phyloP scores from a whole-genome alignment of 2,113 vertebrate genomes.

The Limnothrissa miodon region DNA sequence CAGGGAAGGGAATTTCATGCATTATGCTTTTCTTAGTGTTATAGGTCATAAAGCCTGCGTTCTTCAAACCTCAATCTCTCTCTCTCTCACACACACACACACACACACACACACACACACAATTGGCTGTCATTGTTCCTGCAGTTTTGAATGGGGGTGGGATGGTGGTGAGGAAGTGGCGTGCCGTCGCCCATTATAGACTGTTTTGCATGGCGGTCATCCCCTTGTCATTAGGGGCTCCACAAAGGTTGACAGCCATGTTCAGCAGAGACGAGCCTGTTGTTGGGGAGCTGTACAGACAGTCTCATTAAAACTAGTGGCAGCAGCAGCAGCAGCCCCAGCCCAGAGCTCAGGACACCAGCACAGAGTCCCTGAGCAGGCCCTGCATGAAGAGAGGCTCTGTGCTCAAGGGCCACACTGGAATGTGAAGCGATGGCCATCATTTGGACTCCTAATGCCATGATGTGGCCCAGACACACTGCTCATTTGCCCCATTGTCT shows the following conservation, averaged over 20 bases:
- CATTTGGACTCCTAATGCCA: slow-evolving; percentile 40
- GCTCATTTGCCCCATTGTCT: slow-evolving; percentile 1
- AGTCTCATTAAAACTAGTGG: not conserved
- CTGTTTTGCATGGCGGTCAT: slow-evolving; percentile 55
- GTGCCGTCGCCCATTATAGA: slow-evolving; percentile 50
- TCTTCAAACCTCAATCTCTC: not conserved
- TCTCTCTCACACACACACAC: not conserved
- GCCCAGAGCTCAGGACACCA: not conserved
- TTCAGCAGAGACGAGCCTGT: slow-evolving; percentile 19
- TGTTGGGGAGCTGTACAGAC: slow-evolving; percentile 2
- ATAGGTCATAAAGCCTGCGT: not conserved
- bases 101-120: not conserved
- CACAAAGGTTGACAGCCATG: not conserved
- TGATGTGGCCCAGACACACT: slow-evolving; percentile 25
- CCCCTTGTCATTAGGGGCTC: slow-evolving; percentile 58
- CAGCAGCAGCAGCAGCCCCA: not conserved
- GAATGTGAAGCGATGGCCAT: slow-evolving; percentile 48
- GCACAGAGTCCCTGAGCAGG: not conserved
- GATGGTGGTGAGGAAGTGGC: slow-evolving; percentile 15
- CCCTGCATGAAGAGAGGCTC: slow-evolving; percentile 35
- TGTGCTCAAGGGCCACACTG: slow-evolving; percentile 48
- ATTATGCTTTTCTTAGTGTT: not conserved
- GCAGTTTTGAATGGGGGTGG: slow-evolving; percentile 22
- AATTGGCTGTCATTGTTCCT: slow-evolving; percentile 20
- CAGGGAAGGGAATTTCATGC: not conserved